A percentile compares a stretch with the other conserved stretches of the same genome.
phyloP scores from a whole-genome alignment of 2,113 vertebrate species.

The Acanthochromis polyacanthus region DNA sequence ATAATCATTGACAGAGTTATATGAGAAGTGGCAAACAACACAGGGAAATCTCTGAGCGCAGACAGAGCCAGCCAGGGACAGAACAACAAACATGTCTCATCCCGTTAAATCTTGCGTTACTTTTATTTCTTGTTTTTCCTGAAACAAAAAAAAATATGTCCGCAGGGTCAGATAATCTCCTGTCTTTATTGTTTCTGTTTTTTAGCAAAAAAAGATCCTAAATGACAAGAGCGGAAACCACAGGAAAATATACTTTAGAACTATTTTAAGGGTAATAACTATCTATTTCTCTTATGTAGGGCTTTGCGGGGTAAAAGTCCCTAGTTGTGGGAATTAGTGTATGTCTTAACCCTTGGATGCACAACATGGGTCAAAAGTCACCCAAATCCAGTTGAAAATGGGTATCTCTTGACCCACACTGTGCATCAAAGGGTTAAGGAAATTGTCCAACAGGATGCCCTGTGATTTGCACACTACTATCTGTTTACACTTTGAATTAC shows the following conservation, averaged over 20 bases:
- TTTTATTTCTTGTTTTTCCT: constrained; percentile 10
- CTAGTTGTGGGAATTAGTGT: neutral
- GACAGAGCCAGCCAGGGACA: constrained; percentile 18
- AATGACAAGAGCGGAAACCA: neutral
- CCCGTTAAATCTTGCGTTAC: constrained; percentile 34
- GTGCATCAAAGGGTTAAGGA: too few species aligned
- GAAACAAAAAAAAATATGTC: neutral
- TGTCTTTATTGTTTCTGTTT: neutral
- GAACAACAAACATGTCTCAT: constrained; percentile 35
- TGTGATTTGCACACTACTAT: too few species aligned
- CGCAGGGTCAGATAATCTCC: neutral
- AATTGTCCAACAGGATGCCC: too few species aligned
- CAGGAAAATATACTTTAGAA: neutral
- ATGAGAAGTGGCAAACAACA: constrained; percentile 34
- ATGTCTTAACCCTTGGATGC: too few species aligned
- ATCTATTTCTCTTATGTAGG: neutral
- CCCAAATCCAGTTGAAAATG: too few species aligned
- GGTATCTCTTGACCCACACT: too few species aligned
- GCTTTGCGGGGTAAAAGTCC: neutral
- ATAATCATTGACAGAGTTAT: constrained; percentile 63
- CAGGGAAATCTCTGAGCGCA: constrained; percentile 12
- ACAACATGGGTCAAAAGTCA: too few species aligned
- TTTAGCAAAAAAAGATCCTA: neutral
- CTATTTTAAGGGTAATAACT: neutral
- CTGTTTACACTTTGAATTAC: too few species aligned